Evolutionary conservation across 2,888 invertebrate species (phyloP), one percentile per base, ranked within the genome.

Genomic region (Carcina quercana): DNA sequence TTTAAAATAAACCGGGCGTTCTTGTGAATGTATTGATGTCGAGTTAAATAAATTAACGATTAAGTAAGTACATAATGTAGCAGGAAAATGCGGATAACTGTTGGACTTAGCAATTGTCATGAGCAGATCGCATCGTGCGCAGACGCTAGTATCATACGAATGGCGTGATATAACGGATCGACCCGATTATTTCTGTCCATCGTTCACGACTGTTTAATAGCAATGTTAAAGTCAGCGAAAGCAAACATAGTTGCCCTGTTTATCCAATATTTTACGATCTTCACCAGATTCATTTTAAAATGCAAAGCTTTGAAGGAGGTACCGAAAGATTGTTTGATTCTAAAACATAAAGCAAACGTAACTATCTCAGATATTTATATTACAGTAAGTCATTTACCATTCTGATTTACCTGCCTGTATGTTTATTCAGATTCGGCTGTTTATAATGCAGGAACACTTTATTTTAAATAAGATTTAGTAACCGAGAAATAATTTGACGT

Each of bases 121-220:
- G 52, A 52, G 55, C 50, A 42, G 45, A 40, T 44, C 47, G 53
- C 61, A 54, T 53, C 54, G 62, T 53, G 63, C 60, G 59, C 61
- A 66, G 59, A 73, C 78, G 73, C 70, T 50, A 50, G 57, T 67
- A 64, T 78, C 74, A 80, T 80, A 78, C 78, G 68, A 80, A 82
- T 78, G 78, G 74, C 64, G 67, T 68, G 68, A 62, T 78, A 66
- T 82, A 82, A 82, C 80, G 80, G 82, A 76, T 75, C 78, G 76
- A 63, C 73, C 76, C 70, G 80, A 80, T 83, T 83, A 82, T 82
- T 82, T 80, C 80, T 79, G 82, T 78, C 69, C 75, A 79, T 78
- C n/a, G n/a, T 80, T 79, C 82, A 80, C 62, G 79, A 78, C 82
- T 82, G 82, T 80, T 82, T 82, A 79, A 82, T 82, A 79, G 82